These are phyloP conservation scores for Pseudotriccus pelzelni DNA, from an alignment of 2,797 vertebrate genomes.

Conservation along the genomic window DNA sequence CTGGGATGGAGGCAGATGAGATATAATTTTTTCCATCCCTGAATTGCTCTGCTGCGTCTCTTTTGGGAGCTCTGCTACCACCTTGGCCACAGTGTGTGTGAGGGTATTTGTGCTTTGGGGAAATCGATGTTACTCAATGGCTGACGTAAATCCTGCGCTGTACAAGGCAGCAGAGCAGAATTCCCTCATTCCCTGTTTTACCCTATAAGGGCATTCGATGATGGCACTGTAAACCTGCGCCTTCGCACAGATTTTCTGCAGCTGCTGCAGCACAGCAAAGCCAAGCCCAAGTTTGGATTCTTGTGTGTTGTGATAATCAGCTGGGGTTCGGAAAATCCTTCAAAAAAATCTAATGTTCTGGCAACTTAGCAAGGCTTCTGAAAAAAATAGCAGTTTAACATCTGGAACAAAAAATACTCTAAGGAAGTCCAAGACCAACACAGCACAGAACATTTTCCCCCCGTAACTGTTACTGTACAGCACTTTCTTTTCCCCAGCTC, in stretches of 20 bases:
- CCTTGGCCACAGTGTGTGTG: not conserved
- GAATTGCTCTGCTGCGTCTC: not conserved
- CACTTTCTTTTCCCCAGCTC: constrained; percentile 58
- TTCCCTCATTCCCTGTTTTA: constrained; percentile 60
- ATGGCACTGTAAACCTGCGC: constrained; percentile 52
- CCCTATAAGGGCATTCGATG: constrained; percentile 80
- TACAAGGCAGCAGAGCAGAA: constrained; percentile 40
- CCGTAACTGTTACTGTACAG: constrained; percentile 62
- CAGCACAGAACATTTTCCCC: constrained; percentile 64
- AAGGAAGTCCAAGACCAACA: constrained; percentile 72
- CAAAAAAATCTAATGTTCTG: constrained; percentile 66
- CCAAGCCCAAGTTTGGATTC: constrained; percentile 75
- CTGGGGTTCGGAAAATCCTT: constrained; percentile 77
- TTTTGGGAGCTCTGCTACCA: not conserved
- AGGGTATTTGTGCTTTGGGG: not conserved
- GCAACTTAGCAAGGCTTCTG: constrained; percentile 74
- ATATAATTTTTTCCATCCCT: not conserved
- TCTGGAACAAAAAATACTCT: constrained; percentile 77
- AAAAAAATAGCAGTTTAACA: constrained; percentile 78
- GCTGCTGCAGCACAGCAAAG: constrained; percentile 77
- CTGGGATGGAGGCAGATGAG: not conserved
- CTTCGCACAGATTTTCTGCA: constrained; percentile 78
- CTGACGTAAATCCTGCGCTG: constrained; percentile 8
- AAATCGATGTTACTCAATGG: not conserved
- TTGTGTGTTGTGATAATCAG: constrained; percentile 79